Percentiles rank a stretch among this genome's conserved stretches.
Conservation (phyloP, 2,888 invertebrate species). For the Drosophila subquinaria region DNA sequence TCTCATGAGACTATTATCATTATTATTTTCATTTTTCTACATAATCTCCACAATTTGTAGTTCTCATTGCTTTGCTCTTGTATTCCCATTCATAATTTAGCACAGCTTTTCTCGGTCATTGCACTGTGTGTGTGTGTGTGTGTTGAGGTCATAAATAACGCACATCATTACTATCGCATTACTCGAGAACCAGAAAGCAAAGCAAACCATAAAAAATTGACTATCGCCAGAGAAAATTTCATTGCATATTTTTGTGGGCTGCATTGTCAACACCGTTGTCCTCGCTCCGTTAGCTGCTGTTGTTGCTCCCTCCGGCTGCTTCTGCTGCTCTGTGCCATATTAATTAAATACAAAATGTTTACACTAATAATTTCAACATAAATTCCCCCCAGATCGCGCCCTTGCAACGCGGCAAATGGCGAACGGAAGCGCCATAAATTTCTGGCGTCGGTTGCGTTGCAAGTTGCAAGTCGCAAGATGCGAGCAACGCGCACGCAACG, state of each 20-base stretch:
- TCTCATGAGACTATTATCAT: not conserved
- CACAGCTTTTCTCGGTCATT: conserved; percentile 25
- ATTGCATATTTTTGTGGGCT: conserved; percentile 49
- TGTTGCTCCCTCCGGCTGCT: conserved; percentile 1
- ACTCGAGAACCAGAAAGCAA: conserved; percentile 31
- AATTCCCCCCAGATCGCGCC: conserved; percentile 45
- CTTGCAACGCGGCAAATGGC: conserved; percentile 18
- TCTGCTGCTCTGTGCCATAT: conserved; percentile 60
- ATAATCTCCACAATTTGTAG: conserved; percentile 4
- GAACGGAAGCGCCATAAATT: conserved; percentile 76
- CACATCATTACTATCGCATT: conserved; percentile 77
- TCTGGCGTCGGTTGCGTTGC: conserved; percentile 37
- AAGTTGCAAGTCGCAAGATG: conserved; percentile 53
- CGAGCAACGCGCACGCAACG: conserved; percentile 60
- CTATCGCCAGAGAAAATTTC: conserved; percentile 52
- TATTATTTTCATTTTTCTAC: not conserved
- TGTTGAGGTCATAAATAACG: conserved; percentile 44
- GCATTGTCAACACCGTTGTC: conserved; percentile 42
- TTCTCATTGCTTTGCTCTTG: not conserved
- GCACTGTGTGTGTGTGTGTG: not conserved
- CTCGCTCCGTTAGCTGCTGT: conserved; percentile 13
- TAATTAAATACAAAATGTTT: conserved; percentile 83
- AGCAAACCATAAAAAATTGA: conserved; percentile 58
- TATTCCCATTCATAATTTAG: conserved; percentile 17
- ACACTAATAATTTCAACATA: conserved; percentile 81